Conservation (phyloP, 2,113 vertebrate species). For the Tachuris rubrigastra region DNA sequence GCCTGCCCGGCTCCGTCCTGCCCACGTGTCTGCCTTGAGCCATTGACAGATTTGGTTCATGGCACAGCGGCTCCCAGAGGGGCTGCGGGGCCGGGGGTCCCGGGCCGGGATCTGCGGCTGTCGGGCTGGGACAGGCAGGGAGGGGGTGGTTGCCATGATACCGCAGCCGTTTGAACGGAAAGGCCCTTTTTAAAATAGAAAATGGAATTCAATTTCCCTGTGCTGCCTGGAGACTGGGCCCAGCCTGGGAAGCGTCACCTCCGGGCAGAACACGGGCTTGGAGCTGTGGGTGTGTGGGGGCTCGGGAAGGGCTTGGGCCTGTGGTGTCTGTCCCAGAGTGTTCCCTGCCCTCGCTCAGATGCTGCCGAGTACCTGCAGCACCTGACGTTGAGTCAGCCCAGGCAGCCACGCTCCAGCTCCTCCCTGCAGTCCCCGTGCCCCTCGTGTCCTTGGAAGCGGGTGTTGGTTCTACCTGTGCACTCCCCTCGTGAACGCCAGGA, state of each 20-base stretch:
- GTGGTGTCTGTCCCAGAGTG: no score
- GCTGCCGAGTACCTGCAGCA: neutral
- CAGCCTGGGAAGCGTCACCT: neutral
- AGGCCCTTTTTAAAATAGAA: neutral
- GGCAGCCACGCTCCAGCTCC: neutral
- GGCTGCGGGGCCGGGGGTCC: neutral
- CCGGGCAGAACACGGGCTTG: accelerated
- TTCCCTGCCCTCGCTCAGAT: neutral
- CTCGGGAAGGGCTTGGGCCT: neutral
- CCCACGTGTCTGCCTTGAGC: constrained; percentile 65
- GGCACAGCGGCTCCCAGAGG: neutral
- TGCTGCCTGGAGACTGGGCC: neutral
- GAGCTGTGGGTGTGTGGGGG: neutral
- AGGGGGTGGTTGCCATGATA: neutral
- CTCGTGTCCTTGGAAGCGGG: neutral
- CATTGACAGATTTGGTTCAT: constrained; percentile 72
- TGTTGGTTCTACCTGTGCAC: neutral
- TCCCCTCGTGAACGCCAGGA: neutral
- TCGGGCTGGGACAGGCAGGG: neutral
- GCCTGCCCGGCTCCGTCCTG: constrained; percentile 46
- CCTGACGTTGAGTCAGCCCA: neutral
- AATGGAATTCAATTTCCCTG: neutral
- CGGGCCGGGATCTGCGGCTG: no score
- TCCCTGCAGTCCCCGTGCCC: neutral
- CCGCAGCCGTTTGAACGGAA: neutral